Evolutionary conservation across 1,140 invertebrate genomes (phyloP), one percentile per base, ranked within the genome.

Genomic region (Saccostrea echinata): DNA sequence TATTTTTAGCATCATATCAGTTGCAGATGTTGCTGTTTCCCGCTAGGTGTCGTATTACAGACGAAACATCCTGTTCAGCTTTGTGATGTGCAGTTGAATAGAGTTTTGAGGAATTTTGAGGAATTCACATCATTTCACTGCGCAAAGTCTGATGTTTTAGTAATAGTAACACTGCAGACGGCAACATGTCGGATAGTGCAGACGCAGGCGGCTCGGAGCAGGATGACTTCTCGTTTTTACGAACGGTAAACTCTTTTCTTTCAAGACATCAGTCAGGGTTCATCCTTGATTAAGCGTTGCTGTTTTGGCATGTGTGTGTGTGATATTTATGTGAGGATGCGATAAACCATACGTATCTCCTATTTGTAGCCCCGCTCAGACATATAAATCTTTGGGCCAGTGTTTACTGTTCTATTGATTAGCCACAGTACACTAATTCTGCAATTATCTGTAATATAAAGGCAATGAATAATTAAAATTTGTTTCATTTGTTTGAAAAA

Each of bases 151-250:
- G 68, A 76, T 76, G 68, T 30, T 33, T 76, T 30, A 76, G 68
- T 12, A 27, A 76, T 9, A 76, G 68, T 27, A 16, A 76, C 18
- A 76, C 68, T 76, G 27, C 68, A 83, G 81, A 27, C 35, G 81
- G 35, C 35, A 92, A 90, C 35, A 92, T 92, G 92, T 91, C 92
- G 89, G 92, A 92, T 83, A 88, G 91, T 11, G 88, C 91, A 21
- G 91, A 90, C 87, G 89, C 88, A 55, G 92, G 92, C 51, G 91
- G 91, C 71, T 90, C 90, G n/a, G 92, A 93, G 89, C 91, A 93
- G 86, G 92, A 93, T 87, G 92, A 92, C 90, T 86, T 93, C 85
- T 93, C 92, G 24, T 93, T 93, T 83, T 85, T 93, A 24, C 84
- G 92, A 87, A 93, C 92, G 90, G 92, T 93, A 89, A 91, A 76